Evolutionary conservation across 2,797 vertebrate genomes (phyloP), one percentile per base, ranked within the genome.

Genomic region (Myotis findleyi): DNA sequence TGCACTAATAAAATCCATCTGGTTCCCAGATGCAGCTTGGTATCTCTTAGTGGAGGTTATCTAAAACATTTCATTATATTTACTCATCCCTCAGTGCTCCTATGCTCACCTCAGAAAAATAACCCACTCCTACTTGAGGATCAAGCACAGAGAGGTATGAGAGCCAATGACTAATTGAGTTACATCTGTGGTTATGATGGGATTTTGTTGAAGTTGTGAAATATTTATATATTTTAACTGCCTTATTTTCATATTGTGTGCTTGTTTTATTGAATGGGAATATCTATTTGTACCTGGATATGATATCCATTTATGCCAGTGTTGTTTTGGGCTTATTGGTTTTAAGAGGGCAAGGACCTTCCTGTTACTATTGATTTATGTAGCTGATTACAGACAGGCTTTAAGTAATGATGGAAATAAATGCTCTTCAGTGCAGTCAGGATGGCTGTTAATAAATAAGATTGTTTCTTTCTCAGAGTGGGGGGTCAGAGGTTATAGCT

Each of bases 361-460:
- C 79, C 72, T 76, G 4, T 82, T 75, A 76, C 41, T 84, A 93
- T 96, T 81, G 62, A 36, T 82, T 93, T 93, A 64, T 73, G 88
- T 8, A 84, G 21, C 23, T 81, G 68, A 94, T 92, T 71, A 97
- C 5, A 36, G 27, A 49, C n/a, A 57, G 57, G 9, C n/a, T 51
- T 92, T 69, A 86, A 95, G 73, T 85, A 90, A 93, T 23, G 18
- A 14, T 66, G 47, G 47, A 41, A 90, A 77, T 7, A 41, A 90
- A 77, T 10, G 55, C 4, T 90, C 88, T 90, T 69, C 10, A 59
- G 13, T 53, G 7, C 25, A 91, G 55, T 85, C 13, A 53, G 9
- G 6, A 71, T 64, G 25, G 36, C 10, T 51, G 13, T 57, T 87
- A 93, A 55, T 79, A 89, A 93, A 83, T 89, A 85, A 79, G 9